Percentiles rank a stretch among this genome's conserved stretches.
These are phyloP conservation scores for Rhodinocichla rosea DNA, from an alignment of 2,113 vertebrate species.

Conservation along the genomic window DNA sequence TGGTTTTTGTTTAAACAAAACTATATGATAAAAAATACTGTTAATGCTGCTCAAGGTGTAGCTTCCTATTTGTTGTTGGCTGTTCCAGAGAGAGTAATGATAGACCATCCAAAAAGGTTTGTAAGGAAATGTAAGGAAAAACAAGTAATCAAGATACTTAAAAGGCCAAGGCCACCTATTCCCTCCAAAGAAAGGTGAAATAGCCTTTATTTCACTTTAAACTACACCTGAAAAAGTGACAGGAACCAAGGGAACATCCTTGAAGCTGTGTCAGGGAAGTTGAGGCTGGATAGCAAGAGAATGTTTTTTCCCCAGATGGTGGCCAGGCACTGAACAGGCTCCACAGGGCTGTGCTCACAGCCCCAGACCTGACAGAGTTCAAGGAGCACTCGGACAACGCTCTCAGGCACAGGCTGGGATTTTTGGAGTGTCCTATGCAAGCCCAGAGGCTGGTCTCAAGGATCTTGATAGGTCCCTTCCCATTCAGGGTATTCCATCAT, in stretches of 20 bases:
- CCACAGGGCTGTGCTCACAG: accelerated
- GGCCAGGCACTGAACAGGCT: background rate
- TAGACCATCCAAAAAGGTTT: background rate
- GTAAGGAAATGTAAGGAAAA: background rate
- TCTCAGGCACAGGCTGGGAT: background rate
- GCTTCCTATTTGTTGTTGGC: background rate
- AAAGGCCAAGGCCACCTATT: background rate
- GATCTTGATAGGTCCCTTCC: background rate
- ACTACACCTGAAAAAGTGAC: background rate
- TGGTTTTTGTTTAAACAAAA: background rate
- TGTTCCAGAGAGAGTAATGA: background rate
- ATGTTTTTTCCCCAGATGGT: background rate
- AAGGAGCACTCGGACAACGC: accelerated
- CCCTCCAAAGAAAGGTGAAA: background rate
- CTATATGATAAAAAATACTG: background rate
- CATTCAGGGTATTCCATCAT: background rate
- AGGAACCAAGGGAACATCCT: background rate
- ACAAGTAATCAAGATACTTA: background rate
- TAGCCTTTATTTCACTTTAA: background rate
- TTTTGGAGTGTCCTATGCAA: background rate
- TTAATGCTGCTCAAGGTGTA: background rate
- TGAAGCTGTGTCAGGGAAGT: background rate
- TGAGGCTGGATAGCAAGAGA: background rate
- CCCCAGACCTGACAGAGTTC: background rate
- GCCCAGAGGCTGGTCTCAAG: background rate